These are phyloP conservation scores for Protula sp. DNA, from an alignment of 2,888 invertebrate genomes.

Conservation along the genomic window DNA sequence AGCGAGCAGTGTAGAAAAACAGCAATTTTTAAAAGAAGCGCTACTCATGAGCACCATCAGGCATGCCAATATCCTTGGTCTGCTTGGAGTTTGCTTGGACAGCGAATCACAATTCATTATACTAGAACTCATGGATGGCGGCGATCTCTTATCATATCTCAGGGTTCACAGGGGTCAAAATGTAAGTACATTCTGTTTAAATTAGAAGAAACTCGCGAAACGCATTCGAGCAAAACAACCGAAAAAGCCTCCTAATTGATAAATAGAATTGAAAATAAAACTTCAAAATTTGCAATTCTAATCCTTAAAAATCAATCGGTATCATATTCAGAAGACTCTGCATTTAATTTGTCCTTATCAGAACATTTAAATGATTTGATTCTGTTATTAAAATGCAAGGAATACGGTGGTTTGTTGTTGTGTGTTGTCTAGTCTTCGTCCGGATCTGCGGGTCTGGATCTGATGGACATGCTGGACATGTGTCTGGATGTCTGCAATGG, in stretches of 20 bases:
- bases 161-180: no score
- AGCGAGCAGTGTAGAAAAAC: constrained; percentile 81
- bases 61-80: constrained; percentile 87
- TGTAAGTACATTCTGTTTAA: no score
- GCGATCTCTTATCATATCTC: constrained; percentile 86
- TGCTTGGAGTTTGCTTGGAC: constrained; percentile 91
- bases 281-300: background rate
- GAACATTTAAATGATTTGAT: no score
- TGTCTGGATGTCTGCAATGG: constrained; percentile 94
- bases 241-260: background rate
- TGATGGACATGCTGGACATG: constrained; percentile 83
- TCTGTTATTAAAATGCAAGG: no score
- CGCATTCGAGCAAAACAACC: no score
- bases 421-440: no score
- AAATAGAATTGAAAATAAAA: background rate
- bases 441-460: no score
- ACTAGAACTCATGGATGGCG: constrained; percentile 96
- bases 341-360: no score
- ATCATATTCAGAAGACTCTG: no score
- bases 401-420: no score
- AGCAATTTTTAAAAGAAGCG: constrained; percentile 93
- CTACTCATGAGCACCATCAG: constrained; percentile 93
- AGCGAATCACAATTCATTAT: constrained; percentile 89
- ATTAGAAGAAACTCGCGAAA: no score
- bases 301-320: background rate